Evolutionary conservation across 2,888 invertebrate genomes (phyloP).

Genomic region (Philereme transversata): DNA sequence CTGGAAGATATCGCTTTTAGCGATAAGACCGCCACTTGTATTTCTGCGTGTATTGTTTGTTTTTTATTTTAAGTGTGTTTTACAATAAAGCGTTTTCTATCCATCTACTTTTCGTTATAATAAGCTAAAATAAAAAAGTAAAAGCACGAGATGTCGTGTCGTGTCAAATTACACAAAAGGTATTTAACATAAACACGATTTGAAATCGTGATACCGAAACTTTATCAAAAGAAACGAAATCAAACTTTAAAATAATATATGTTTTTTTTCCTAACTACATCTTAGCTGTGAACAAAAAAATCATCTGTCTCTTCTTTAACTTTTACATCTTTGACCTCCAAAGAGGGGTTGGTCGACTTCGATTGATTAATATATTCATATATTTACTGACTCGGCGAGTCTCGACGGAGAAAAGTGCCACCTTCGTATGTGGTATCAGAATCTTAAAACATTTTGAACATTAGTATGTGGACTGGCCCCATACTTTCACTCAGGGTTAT

Average conservation of each 20-base stretch:
- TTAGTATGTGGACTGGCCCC: conserved; percentile 75
- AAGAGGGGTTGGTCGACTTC: conserved; percentile 69
- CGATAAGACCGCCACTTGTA: too few species aligned
- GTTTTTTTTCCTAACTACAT: too few species aligned
- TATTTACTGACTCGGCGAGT: conserved; percentile 71
- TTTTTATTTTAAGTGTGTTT: too few species aligned
- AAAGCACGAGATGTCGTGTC: not conserved
- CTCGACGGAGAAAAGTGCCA: conserved; percentile 76
- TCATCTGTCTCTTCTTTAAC: conserved; percentile 28
- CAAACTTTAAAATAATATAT: too few species aligned
- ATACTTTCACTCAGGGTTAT: conserved; percentile 82
- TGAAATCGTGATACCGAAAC: too few species aligned
- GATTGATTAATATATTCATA: conserved; percentile 77
- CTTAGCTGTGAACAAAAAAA: not conserved
- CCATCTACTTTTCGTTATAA: not conserved
- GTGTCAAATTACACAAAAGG: conserved; percentile 12
- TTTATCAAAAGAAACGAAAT: too few species aligned
- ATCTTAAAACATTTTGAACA: conserved; percentile 78
- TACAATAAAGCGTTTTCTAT: too few species aligned
- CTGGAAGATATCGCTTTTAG: too few species aligned
- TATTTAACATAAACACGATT: conserved; percentile 9
- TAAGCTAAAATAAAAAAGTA: not conserved
- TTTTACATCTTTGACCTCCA: conserved; percentile 57
- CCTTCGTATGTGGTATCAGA: conserved; percentile 67
- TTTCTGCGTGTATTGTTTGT: too few species aligned